These are phyloP conservation scores for Cyclura pinguis DNA, from an alignment of 2,797 vertebrate species.

Conservation along the genomic window DNA sequence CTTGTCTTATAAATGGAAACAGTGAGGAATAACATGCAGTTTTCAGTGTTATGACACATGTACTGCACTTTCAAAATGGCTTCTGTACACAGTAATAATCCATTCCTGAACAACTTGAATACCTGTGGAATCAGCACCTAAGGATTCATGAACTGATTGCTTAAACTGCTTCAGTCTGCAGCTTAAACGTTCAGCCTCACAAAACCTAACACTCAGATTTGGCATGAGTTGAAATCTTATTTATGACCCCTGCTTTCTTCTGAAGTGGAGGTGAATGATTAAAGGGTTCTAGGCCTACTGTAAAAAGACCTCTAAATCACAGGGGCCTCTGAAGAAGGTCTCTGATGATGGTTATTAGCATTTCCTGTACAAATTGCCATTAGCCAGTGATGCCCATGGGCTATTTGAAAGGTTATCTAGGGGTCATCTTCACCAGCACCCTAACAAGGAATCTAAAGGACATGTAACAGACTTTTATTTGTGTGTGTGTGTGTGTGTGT, in stretches of 20 bases:
- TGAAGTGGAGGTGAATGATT: slow-evolving; percentile 53
- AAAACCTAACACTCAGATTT: slow-evolving; percentile 31
- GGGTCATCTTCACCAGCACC: slow-evolving; percentile 48
- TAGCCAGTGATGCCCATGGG: slow-evolving; percentile 24
- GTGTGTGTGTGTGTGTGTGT: neutral
- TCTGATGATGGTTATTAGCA: slow-evolving; percentile 48
- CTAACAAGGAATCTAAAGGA: slow-evolving; percentile 25
- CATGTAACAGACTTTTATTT: slow-evolving; percentile 16
- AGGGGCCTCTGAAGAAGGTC: slow-evolving; percentile 39
- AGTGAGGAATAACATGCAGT: slow-evolving; percentile 34
- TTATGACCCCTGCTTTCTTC: slow-evolving; percentile 39
- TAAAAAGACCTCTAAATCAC: slow-evolving; percentile 54
- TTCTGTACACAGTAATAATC: neutral
- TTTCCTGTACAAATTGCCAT: slow-evolving; percentile 60
- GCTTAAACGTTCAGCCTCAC: slow-evolving; percentile 41
- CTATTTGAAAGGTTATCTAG: slow-evolving; percentile 55
- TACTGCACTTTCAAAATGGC: slow-evolving; percentile 1
- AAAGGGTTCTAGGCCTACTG: slow-evolving; percentile 39
- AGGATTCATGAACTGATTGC: slow-evolving; percentile 43
- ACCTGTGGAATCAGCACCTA: slow-evolving; percentile 2
- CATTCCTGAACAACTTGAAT: slow-evolving; percentile 19
- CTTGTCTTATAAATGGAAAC: slow-evolving; percentile 36
- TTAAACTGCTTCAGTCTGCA: slow-evolving; percentile 44
- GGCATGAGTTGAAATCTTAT: slow-evolving; percentile 54
- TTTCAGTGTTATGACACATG: slow-evolving; percentile 1